phyloP scores from a whole-genome alignment of 2,113 vertebrate genomes.

The Xenopus laevis region DNA sequence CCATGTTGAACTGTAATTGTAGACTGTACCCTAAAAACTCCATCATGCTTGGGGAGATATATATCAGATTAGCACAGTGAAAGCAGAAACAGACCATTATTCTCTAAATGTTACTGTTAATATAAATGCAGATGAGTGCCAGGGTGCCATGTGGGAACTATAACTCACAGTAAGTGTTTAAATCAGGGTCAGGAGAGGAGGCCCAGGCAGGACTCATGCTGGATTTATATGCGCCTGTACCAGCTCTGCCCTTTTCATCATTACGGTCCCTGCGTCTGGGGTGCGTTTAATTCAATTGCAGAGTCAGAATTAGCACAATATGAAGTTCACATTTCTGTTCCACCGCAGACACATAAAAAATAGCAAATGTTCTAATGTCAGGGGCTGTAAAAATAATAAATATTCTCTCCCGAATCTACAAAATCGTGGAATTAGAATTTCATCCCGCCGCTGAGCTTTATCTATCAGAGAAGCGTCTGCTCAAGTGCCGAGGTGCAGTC shows the following conservation, averaged over 20 bases:
- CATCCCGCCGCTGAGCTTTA: constrained; percentile 22
- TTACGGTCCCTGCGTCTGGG: background rate
- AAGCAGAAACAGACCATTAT: too few relatives aligned
- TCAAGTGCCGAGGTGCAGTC: constrained; percentile 29
- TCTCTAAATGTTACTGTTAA: too few relatives aligned
- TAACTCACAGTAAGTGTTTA: too few relatives aligned
- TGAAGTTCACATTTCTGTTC: constrained; percentile 17
- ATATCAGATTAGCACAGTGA: too few relatives aligned
- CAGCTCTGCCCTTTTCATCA: constrained; percentile 20
- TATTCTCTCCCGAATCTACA: constrained; percentile 32
- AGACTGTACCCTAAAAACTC: too few relatives aligned
- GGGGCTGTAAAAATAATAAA: constrained; percentile 29
- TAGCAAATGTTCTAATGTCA: constrained; percentile 29
- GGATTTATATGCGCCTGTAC: constrained; percentile 16
- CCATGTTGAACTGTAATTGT: too few relatives aligned
- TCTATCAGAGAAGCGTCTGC: constrained; percentile 29
- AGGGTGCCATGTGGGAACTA: too few relatives aligned
- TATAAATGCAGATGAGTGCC: too few relatives aligned
- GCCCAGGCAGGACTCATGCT: background rate
- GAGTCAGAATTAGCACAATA: constrained; percentile 13
- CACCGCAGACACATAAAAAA: constrained; percentile 34
- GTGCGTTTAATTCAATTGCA: constrained; percentile 19
- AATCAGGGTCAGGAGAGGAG: background rate
- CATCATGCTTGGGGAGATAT: too few relatives aligned
- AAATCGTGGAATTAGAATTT: constrained; percentile 33